Base-by-base conservation (phyloP, 2,113 vertebrate genomes). In the Cavia aperea region DNA sequence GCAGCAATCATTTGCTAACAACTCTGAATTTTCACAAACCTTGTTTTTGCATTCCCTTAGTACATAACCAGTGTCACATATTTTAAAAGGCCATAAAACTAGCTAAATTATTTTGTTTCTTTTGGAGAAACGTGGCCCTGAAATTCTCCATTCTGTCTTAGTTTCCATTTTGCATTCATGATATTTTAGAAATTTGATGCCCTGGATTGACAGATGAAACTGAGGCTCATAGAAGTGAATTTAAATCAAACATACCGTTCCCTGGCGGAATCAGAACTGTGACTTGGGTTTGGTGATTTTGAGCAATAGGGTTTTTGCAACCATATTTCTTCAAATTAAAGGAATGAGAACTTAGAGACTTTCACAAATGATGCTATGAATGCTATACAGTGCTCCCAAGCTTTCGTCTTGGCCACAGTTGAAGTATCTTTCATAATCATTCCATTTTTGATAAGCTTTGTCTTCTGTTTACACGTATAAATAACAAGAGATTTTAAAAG, bases 1-100 rank as follows among this genome's bases (percentile, higher is more conserved):
- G 77, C 19, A 90, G 89, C 86, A 89, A 92, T 92, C 81, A 82
- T 94, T 60, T 46, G 13, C 56, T 90, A 92, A 82, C 70, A 93
- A 82, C 36, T 89, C 78, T 36, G 91, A 91, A 93, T 65, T 36
- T 68, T 94, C 36, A 56, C 23, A 60, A 75, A 72, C 11, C 63
- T 91, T 46, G 15, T 63, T 95, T 96, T 81, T 92, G 31, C 83
- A 90, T 95, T 85, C 39, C 66, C 13, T 78, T 85, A 46, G 16
- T 49, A 63, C 33, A 51, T 14, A 87, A 3, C 10, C 51, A 84
- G 39, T 58, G 4, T 54, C 56, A 89, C 5, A 19, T 49, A 88
- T 85, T 88, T 84, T 33, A 82, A 95, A 95, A 93, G 33, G 21
- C 39, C 21, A 66, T 86, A 78, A 79, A 89, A 49, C 7, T 46